Percentiles rank a stretch among this genome's conserved stretches.
Evolutionary conservation across 2,113 vertebrate genomes (phyloP).

Genomic region (Podiceps cristatus): DNA sequence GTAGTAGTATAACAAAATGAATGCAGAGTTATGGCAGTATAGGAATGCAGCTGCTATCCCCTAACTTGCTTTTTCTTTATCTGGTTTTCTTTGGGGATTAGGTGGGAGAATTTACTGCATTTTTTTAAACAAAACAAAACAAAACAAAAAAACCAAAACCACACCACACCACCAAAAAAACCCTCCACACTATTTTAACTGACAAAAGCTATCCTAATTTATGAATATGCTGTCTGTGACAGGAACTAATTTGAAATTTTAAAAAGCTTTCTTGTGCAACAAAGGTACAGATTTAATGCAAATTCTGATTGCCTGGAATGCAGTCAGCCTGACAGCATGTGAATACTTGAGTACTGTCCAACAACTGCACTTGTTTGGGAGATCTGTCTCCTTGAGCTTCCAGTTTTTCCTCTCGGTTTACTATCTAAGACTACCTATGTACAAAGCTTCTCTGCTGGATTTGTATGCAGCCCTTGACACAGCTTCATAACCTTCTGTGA

Average conservation of each 20-base stretch:
- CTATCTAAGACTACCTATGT: not conserved
- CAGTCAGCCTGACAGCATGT: conserved; percentile 32
- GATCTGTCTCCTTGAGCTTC: conserved; percentile 1
- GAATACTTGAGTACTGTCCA: conserved; percentile 52
- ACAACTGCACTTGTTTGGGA: conserved; percentile 9
- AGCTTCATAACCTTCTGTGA: not conserved
- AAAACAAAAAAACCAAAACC: not conserved
- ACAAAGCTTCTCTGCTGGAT: not conserved
- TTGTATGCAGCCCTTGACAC: not conserved
- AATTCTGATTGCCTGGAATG: conserved; percentile 63
- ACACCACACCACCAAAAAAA: no score
- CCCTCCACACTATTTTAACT: not conserved
- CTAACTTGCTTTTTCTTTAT: not conserved
- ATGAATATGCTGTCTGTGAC: not conserved
- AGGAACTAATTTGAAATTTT: conserved; percentile 9
- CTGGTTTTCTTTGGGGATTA: not conserved
- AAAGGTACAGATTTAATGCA: conserved; percentile 44
- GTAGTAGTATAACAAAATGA: not conserved
- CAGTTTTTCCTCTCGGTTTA: conserved; percentile 3
- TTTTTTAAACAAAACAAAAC: not conserved
- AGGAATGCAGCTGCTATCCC: not conserved
- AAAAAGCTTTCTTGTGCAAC: not conserved
- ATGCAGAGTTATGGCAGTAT: not conserved
- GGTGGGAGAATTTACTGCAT: not conserved
- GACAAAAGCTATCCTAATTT: not conserved